These are phyloP conservation scores for Cryptoblepharus egeriae DNA, from an alignment of 2,797 vertebrate genomes.

Conservation along the genomic window DNA sequence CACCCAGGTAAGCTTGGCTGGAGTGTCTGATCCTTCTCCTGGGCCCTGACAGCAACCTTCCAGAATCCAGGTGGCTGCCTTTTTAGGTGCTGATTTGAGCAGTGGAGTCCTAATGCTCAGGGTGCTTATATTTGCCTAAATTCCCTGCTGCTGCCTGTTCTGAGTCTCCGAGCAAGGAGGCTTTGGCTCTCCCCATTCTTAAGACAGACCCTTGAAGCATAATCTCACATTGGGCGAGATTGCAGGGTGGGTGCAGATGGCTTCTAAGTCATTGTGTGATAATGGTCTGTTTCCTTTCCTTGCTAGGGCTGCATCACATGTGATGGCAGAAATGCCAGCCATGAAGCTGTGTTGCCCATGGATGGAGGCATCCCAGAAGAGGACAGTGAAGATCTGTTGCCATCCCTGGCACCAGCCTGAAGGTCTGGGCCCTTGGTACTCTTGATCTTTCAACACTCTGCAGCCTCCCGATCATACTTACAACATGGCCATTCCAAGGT, in stretches of 20 bases:
- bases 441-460: slow-evolving; percentile 15
- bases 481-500: background rate
- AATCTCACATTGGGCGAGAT: too few relatives aligned
- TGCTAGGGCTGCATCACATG: slow-evolving; percentile 66
- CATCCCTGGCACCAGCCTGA: background rate
- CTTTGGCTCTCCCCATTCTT: background rate
- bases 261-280: too few relatives aligned
- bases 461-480: slow-evolving; percentile 22
- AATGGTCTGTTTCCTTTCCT: background rate
- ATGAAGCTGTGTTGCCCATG: background rate
- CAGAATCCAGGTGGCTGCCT: background rate
- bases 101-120: background rate
- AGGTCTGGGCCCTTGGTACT: slow-evolving; percentile 14
- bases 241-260: too few relatives aligned
- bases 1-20: slow-evolving; percentile 75
- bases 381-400: background rate
- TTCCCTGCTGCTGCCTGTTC: background rate
- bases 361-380: background rate
- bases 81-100: background rate
- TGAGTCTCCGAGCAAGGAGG: background rate
- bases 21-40: too few relatives aligned
- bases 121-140: background rate
- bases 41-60: background rate
- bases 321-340: background rate
- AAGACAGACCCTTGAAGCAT: background rate